Evolutionary conservation across 2,113 vertebrate genomes (phyloP).

Genomic region (Pyxicephalus adspersus): DNA sequence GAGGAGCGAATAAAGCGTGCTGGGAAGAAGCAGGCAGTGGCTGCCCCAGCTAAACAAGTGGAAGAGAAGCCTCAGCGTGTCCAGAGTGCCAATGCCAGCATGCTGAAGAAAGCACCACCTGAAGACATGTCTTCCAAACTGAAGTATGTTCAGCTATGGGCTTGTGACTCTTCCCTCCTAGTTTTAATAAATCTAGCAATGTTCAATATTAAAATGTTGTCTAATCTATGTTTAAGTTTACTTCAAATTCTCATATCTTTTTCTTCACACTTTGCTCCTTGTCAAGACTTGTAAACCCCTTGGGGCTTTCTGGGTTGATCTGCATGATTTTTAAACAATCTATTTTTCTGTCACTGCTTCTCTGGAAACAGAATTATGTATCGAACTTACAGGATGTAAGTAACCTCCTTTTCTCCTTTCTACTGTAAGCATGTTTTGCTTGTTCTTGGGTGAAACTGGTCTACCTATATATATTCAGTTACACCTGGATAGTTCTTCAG

Average conservation of each 20-base stretch:
- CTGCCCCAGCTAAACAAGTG: slow-evolving; percentile 76
- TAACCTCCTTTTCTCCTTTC: slow-evolving; percentile 64
- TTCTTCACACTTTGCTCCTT: too few species aligned
- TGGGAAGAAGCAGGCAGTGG: slow-evolving; percentile 82
- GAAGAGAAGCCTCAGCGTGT: slow-evolving; percentile 82
- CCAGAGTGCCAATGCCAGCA: slow-evolving; percentile 76
- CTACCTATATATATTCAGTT: too few species aligned
- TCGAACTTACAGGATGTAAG: slow-evolving; percentile 99
- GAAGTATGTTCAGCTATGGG: slow-evolving; percentile 77
- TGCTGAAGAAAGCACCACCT: slow-evolving; percentile 82
- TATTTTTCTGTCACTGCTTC: slow-evolving; percentile 89
- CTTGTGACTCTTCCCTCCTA: slow-evolving; percentile 49
- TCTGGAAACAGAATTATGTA: slow-evolving; percentile 99
- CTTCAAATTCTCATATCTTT: too few species aligned
- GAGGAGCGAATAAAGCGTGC: slow-evolving; percentile 96
- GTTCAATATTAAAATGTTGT: too few species aligned
- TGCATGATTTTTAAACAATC: slow-evolving; percentile 72
- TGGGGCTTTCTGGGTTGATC: slow-evolving; percentile 48
- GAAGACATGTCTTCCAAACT: slow-evolving; percentile 95
- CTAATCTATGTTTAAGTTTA: too few species aligned
- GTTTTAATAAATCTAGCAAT: slow-evolving; percentile 66
- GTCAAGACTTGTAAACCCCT: slow-evolving; percentile 61
- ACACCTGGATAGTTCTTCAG: too few species aligned
- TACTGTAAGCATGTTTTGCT: too few species aligned
- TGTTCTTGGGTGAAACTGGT: too few species aligned